Base-by-base conservation (phyloP, 2,888 invertebrate genomes). In the Napeogenes inachia region DNA sequence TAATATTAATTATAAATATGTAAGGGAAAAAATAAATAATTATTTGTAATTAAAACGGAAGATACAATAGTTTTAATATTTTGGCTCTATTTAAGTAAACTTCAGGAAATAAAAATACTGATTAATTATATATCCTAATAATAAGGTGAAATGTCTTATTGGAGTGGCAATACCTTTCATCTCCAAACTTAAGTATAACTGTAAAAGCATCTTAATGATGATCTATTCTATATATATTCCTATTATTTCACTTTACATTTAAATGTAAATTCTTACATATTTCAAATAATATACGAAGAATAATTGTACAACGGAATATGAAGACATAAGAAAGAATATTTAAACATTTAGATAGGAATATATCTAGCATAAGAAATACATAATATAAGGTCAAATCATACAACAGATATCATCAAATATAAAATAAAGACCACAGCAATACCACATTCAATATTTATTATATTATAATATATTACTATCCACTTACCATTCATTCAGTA, bases 391-490 rank as follows among this genome's bases (percentile, higher is more conserved):
- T 50, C 6, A 10, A 30, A 10, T 50, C 21, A 50, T 50, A 50
- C 21, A 21, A 50, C 21, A 50, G 5, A 50, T 50, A 50, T 12
- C 8, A 1, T 35, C 35, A 35, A 2, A 35, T 6, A 35, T 47
- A 13, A 13, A 47, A 47, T 47, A 6, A n/a, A 47, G n/a, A 13
- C 47, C 47, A 50, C 21, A 50, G 30, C 6, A 30, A 50, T 50
- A 50, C 30, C 8, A 30, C 50, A 42, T 42, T 42, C 30, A 50
- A 30, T 50, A 30, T 10, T 4, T 35, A 35, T 35, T 35, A 35
- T 35, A 35, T 13, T n/a, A 50, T n/a, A 4, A 50, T 30, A 50
- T 50, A 50, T 50, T 50, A 50, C 50, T 50, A 50, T 50, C 8
- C 50, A 30, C 30, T 50, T 30, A 5, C 21, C 8, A 50, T 30